phyloP scores from a whole-genome alignment of 2,888 invertebrate genomes.

The Drosophila emarginata region DNA sequence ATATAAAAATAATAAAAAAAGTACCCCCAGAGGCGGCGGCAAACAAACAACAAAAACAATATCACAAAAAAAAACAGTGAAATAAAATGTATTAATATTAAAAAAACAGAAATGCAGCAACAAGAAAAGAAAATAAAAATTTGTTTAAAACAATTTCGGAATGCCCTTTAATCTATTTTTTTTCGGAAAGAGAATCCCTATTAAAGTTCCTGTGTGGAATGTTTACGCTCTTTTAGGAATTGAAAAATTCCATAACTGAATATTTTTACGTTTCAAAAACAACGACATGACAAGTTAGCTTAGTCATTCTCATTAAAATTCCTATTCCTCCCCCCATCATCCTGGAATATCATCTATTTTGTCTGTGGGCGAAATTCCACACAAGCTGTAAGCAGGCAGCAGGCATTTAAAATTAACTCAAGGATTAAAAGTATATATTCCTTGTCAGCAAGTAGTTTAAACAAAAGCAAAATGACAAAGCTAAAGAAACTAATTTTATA shows the following conservation, averaged over 20 bases:
- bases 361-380: background rate
- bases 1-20: constrained; percentile 27
- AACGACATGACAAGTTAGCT: background rate
- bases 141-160: background rate
- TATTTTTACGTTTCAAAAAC: background rate
- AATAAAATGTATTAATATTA: background rate
- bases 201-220: background rate
- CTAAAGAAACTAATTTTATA: no score
- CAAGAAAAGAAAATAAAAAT: background rate
- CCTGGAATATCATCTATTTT: background rate
- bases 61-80: background rate
- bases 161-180: constrained; percentile 13
- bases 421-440: background rate
- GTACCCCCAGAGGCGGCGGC: background rate
- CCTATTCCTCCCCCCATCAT: background rate
- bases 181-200: no score
- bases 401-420: background rate
- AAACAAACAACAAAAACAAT: constrained; percentile 23
- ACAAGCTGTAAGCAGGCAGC: background rate
- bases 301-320: background rate
- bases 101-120: background rate
- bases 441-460: no score
- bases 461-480: no score
- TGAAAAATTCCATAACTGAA: background rate
- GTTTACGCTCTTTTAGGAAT: background rate